These are phyloP conservation scores for Luffia ferchaultella DNA, from an alignment of 2,888 invertebrate genomes.

Conservation along the genomic window DNA sequence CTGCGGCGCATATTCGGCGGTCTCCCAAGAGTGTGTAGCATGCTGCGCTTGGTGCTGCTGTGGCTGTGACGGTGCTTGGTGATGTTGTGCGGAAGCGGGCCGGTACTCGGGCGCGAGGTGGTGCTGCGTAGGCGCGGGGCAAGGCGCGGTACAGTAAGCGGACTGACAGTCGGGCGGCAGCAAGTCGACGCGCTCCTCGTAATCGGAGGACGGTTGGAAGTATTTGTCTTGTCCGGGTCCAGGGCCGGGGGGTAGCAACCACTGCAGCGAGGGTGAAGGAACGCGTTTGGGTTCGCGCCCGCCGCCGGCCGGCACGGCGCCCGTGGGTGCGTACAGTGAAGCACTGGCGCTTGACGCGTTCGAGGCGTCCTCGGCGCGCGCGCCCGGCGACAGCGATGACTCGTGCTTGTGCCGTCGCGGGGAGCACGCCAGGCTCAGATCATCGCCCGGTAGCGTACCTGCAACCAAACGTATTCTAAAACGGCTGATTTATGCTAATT, in stretches of 20 bases:
- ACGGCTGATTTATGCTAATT: too few species aligned
- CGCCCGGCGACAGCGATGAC: conserved; percentile 71
- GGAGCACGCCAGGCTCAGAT: conserved; percentile 73
- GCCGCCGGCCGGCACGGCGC: conserved; percentile 42
- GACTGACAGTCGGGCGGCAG: conserved; percentile 58
- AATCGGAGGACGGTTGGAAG: conserved; percentile 68
- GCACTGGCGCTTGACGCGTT: conserved; percentile 73
- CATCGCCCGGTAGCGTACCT: conserved; percentile 85
- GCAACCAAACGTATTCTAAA: conserved; percentile 55
- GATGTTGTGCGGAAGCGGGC: conserved; percentile 59
- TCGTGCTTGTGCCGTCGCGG: conserved; percentile 68
- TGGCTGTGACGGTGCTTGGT: conserved; percentile 55
- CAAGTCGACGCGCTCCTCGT: conserved; percentile 72
- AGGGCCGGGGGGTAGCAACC: conserved; percentile 77
- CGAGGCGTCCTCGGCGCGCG: conserved; percentile 78
- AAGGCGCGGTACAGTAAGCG: conserved; percentile 52
- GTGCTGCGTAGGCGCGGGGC: conserved; percentile 42
- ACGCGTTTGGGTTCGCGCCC: conserved; percentile 44
- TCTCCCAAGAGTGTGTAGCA: conserved; percentile 77
- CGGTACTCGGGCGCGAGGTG: conserved; percentile 19
- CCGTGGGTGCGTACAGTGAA: conserved; percentile 66
- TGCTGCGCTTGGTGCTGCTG: conserved; percentile 65
- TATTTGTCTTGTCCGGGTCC: conserved; percentile 66
- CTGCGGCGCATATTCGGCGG: conserved; percentile 48
- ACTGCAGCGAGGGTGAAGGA: conserved; percentile 69